Base-by-base conservation (phyloP, 2,113 vertebrate genomes). In the Trichechus manatus region DNA sequence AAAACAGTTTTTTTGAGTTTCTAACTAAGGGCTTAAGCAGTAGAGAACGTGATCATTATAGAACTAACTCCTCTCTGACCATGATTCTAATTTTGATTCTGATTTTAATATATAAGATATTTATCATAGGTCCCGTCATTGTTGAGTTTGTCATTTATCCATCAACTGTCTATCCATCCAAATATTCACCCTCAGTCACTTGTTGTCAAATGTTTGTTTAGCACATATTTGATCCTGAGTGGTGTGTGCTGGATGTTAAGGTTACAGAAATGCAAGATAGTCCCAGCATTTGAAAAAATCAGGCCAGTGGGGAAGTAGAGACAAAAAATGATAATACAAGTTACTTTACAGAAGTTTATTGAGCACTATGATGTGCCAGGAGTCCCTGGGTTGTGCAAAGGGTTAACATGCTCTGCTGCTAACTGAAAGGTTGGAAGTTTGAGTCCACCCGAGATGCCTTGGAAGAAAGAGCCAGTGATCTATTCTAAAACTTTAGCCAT, bases 11-110 rank as follows among this genome's bases (percentile, higher is more conserved):
- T 66, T 22, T 29, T 85, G 77, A 80, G 27, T 72, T 87, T 94
- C 63, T 25, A 42, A n/a, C 3, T 66, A 66, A 96, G 82, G 68
- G 94, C 36, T 14, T 20, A 78, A 17, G 44, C 9, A 89, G 1
- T 31, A 85, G 86, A 72, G 70, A 96, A 84, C 47, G 10, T 91
- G 64, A 83, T 0, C 5, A n/a, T 93, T 63, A 2, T n/a, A 27
- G 20, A 25, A 66, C 0, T 70, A 81, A 9, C 0, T 93, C 11
- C 19, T 84, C 25, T 9, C 25, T 61, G 4, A 17, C 14, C 13
- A 25, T 94, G 13, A 66, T 91, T 96, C 15, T 84, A 39, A 93
- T 87, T 96, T 22, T 11, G 31, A 11, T 82, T 97, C 97, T 97
- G 66, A 27, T 91, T 94, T 95, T 64, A 70, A 85, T n/a, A 87